Evolutionary conservation across 1,140 invertebrate species (phyloP), one percentile per base, ranked within the genome.

Genomic region (Piezodorus guildinii): DNA sequence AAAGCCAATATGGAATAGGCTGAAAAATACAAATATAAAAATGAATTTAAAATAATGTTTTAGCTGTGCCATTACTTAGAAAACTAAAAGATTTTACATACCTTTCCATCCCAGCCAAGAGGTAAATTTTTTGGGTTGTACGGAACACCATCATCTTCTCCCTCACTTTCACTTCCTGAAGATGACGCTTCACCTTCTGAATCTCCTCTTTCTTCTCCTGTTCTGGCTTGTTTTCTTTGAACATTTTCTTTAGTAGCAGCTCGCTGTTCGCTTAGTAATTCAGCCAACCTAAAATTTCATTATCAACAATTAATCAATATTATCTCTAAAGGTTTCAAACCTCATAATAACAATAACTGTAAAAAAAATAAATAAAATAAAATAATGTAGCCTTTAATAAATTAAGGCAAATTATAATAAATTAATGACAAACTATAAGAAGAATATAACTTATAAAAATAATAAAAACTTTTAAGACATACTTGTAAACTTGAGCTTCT

Each of bases 41-140:
- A n/a, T n/a, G n/a, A n/a, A n/a, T n/a, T n/a, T n/a, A n/a, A n/a
- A n/a, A n/a, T n/a, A n/a, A n/a, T n/a, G n/a, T n/a, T n/a, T 30
- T 4, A 30, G 3, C 27, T 8, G 27, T 30, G 27, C 3, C 8
- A 30, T 30, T 30, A 4, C 27, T 30, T 30, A 4, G 3, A 3
- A 30, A 30, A 30, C 27, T 39, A 16, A 51, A 51, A 51, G 12
- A 51, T 25, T 30, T 39, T 19, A 17, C 3, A 68, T 73, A 87
- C 85, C 79, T 99, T 99, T 56, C 96, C 97, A 79, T 99, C 97
- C 96, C 96, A 99, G 8, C 96, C 97, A 0, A 99, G 80, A 2
- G 97, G 97, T 39, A 99, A 75, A 78, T 99, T 99, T 78, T 99
- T 99, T 0, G 97, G 97, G 79, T 99, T 99, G 74, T 99, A 99